A percentile compares a stretch with the other conserved stretches of the same genome.
These are phyloP conservation scores for Pseudoatta argentina DNA, from an alignment of 1,140 invertebrate species.

Conservation along the genomic window DNA sequence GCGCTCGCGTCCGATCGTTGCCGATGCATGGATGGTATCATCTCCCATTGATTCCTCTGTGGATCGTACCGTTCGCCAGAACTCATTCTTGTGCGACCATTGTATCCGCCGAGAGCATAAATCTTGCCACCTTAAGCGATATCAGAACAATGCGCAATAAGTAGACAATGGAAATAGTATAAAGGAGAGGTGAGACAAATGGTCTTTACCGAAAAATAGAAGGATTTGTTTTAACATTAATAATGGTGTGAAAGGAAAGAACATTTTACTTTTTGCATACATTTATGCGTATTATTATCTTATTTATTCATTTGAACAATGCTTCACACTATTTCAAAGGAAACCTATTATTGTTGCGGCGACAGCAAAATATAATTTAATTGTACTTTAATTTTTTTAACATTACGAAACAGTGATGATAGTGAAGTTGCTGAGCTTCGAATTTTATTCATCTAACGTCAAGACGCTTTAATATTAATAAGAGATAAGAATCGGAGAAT, in stretches of 20 bases:
- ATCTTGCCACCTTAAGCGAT: slow-evolving; percentile 88
- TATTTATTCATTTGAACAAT: neutral
- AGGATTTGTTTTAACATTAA: slow-evolving; percentile 1
- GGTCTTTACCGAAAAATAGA: slow-evolving; percentile 12
- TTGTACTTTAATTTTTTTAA: neutral
- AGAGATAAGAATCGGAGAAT: neutral
- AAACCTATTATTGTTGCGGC: neutral
- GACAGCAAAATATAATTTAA: neutral
- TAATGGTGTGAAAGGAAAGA: neutral
- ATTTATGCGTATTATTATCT: neutral
- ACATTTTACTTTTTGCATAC: neutral
- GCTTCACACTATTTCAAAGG: neutral
- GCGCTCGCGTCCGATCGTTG: slow-evolving; percentile 92
- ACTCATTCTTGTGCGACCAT: slow-evolving; percentile 92
- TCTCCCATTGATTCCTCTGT: slow-evolving; percentile 92
- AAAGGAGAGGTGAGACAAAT: neutral
- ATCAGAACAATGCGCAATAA: slow-evolving; percentile 7
- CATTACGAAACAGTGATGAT: neutral
- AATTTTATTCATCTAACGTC: neutral
- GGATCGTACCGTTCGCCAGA: slow-evolving; percentile 92
- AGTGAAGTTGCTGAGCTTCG: neutral
- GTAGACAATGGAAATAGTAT: slow-evolving; percentile 2
- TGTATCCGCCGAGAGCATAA: slow-evolving; percentile 95
- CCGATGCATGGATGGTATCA: slow-evolving; percentile 93
- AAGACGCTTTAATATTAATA: neutral